Conservation (phyloP, 2,797 vertebrate species). For the Carcharodon carcharias region DNA sequence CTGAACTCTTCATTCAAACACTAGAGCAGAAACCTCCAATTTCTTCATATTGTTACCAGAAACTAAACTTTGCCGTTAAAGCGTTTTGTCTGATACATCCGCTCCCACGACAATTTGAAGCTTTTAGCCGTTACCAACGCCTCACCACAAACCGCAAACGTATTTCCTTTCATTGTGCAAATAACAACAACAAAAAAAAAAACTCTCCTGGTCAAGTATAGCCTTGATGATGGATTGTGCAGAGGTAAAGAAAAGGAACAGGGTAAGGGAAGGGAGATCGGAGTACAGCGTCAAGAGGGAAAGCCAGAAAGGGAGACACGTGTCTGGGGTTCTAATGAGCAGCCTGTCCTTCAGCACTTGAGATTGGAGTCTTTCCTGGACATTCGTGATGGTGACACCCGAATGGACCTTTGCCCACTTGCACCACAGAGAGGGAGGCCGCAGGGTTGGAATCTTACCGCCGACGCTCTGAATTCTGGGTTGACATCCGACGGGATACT, state of each 20-base stretch:
- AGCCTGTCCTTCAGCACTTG: neutral
- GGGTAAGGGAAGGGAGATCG: neutral
- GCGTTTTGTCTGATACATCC: neutral
- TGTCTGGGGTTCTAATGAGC: neutral
- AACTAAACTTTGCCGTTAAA: neutral
- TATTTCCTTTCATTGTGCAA: neutral
- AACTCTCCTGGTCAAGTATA: neutral
- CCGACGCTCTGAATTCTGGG: neutral
- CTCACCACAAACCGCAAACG: constrained; percentile 1
- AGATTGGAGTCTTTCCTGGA: neutral
- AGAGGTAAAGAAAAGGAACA: neutral
- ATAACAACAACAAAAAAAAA: neutral
- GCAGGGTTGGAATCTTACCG: neutral
- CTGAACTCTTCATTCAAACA: neutral
- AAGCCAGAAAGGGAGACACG: neutral
- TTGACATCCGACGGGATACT: neutral
- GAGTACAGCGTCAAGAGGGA: neutral
- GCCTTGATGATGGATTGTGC: neutral
- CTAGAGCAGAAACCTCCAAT: neutral
- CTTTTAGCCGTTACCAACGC: neutral
- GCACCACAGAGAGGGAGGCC: no score
- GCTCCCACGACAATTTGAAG: neutral
- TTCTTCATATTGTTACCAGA: neutral
- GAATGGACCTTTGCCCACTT: neutral
- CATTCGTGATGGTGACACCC: neutral